Percentiles rank a stretch among this genome's conserved stretches.
Evolutionary conservation across 2,797 vertebrate species (phyloP).

Genomic region (Ptychadena robeensis): DNA sequence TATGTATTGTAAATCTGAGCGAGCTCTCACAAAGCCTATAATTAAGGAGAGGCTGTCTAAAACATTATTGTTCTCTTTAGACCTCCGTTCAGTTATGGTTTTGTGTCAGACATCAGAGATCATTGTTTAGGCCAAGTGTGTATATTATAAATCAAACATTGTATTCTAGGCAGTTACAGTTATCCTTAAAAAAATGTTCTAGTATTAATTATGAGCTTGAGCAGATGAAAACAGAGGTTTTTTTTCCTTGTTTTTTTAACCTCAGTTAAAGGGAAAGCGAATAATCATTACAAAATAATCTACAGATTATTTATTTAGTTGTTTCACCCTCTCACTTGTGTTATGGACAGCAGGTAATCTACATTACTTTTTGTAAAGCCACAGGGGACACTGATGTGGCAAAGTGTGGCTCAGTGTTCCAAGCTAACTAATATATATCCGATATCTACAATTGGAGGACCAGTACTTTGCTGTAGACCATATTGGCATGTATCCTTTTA

Average conservation of each 20-base stretch:
- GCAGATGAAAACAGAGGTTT: slow-evolving; percentile 3
- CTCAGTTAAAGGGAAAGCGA: slow-evolving; percentile 28
- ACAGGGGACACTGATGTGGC: too few relatives aligned
- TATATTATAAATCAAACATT: slow-evolving; percentile 25
- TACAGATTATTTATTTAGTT: neutral
- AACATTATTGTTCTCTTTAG: slow-evolving; percentile 47
- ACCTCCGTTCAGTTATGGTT: slow-evolving; percentile 20
- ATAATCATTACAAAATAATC: neutral
- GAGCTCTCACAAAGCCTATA: slow-evolving; percentile 19
- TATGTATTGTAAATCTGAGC: slow-evolving; percentile 32
- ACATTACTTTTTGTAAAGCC: neutral
- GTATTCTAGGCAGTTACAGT: slow-evolving; percentile 57
- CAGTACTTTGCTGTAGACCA: too few relatives aligned
- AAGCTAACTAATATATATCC: too few relatives aligned
- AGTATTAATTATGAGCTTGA: slow-evolving; percentile 35
- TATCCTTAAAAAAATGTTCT: slow-evolving; percentile 54
- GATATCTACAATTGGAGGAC: too few relatives aligned
- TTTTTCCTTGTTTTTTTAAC: slow-evolving; percentile 36
- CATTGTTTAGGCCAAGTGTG: slow-evolving; percentile 38
- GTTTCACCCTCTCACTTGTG: neutral
- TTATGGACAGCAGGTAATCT: neutral
- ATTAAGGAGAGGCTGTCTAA: slow-evolving; percentile 30
- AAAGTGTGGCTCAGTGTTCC: too few relatives aligned
- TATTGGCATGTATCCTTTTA: too few relatives aligned
- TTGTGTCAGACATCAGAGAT: slow-evolving; percentile 17